Evolutionary conservation across 2,888 invertebrate genomes (phyloP).

Genomic region (Euzetes globulus): DNA sequence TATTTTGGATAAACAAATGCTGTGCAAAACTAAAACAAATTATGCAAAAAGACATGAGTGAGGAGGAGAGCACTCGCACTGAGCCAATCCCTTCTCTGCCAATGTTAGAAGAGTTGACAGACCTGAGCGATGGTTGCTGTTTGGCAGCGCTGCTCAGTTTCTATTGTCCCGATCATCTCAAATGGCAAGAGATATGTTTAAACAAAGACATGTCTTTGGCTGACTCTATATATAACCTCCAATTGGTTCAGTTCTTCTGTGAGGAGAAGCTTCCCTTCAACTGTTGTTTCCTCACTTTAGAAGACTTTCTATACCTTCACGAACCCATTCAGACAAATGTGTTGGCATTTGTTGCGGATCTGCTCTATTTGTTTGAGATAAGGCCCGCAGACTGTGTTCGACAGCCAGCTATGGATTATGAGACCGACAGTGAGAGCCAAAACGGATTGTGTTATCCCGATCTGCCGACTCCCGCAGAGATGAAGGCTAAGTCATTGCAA

Average conservation of each 20-base stretch:
- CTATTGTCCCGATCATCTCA: constrained; percentile 73
- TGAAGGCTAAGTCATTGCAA: constrained; percentile 35
- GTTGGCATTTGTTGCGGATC: constrained; percentile 81
- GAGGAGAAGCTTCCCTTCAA: constrained; percentile 71
- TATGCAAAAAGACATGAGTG: constrained; percentile 40
- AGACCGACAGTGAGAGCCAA: neutral
- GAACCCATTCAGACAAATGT: constrained; percentile 85
- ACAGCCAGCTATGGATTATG: constrained; percentile 54
- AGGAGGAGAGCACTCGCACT: constrained; percentile 36
- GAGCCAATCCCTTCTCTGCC: constrained; percentile 49
- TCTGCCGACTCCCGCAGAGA: constrained; percentile 35
- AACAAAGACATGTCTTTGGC: constrained; percentile 52
- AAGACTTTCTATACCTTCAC: constrained; percentile 87
- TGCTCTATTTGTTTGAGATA: constrained; percentile 87
- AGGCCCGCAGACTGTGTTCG: constrained; percentile 76
- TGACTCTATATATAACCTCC: constrained; percentile 83
- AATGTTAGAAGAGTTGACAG: constrained; percentile 64
- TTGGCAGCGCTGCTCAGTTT: constrained; percentile 78
- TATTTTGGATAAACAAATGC: constrained; percentile 82
- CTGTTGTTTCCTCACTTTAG: constrained; percentile 88
- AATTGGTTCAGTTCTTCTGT: constrained; percentile 80
- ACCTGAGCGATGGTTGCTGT: constrained; percentile 83
- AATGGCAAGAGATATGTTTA: constrained; percentile 58
- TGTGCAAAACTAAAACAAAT: constrained; percentile 61
- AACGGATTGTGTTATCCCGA: constrained; percentile 27